Evolutionary conservation across 2,113 vertebrate genomes (phyloP).

Genomic region (Ploceus nigricollis): DNA sequence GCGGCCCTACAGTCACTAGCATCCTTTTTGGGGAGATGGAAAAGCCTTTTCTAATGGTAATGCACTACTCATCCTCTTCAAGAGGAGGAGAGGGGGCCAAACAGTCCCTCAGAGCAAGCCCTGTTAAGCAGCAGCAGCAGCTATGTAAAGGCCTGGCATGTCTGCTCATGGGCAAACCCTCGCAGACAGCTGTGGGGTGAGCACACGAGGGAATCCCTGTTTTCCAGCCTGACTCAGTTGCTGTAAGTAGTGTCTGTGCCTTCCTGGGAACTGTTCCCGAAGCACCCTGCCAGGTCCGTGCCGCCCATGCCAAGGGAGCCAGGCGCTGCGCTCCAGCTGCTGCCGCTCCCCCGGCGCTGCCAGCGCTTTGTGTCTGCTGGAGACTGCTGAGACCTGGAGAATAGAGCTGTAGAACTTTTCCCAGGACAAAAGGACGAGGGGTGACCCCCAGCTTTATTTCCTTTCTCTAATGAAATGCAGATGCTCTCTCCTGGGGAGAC

Average conservation of each 20-base stretch:
- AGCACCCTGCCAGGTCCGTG: neutral
- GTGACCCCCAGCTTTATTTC: neutral
- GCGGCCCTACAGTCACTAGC: neutral
- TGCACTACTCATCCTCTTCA: neutral
- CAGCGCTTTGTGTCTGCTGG: neutral
- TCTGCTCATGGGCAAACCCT: neutral
- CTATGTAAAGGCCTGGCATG: neutral
- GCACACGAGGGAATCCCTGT: neutral
- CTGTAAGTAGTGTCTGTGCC: neutral
- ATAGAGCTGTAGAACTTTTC: neutral
- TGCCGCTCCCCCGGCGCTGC: neutral
- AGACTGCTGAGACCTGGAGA: neutral
- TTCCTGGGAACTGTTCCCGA: neutral
- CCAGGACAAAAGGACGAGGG: neutral
- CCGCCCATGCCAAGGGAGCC: neutral
- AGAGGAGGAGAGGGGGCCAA: neutral
- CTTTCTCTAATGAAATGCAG: conserved; percentile 17
- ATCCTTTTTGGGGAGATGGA: neutral
- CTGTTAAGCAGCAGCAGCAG: neutral
- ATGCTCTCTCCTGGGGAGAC: neutral
- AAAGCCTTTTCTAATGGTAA: neutral
- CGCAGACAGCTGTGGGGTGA: neutral
- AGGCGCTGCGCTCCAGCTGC: neutral
- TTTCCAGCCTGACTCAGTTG: neutral
- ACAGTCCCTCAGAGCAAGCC: neutral